These are phyloP conservation scores for Helicoverpa zea DNA, from an alignment of 1,140 invertebrate species.

Conservation along the genomic window DNA sequence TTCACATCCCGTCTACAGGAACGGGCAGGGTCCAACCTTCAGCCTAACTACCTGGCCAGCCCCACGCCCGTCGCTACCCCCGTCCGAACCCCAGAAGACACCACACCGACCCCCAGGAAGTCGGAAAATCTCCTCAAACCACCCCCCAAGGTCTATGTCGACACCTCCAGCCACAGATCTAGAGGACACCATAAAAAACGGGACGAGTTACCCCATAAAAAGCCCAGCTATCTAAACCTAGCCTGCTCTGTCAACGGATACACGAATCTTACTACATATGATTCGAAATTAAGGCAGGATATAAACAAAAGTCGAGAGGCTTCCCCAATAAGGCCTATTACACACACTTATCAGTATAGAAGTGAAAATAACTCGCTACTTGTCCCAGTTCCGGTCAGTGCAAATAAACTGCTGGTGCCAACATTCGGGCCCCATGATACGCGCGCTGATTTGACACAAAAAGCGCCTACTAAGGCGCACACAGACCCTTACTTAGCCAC, in stretches of 20 bases:
- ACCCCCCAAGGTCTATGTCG: constrained; percentile 77
- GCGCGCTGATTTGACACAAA: constrained; percentile 79
- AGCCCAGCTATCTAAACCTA: constrained; percentile 94
- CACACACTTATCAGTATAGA: constrained; percentile 87
- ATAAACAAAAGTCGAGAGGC: constrained; percentile 90
- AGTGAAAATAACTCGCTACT: constrained; percentile 87
- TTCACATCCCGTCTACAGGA: constrained; percentile 87
- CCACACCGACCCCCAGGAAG: constrained; percentile 73
- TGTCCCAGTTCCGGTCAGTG: constrained; percentile 85
- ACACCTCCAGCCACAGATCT: constrained; percentile 76
- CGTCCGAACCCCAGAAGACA: constrained; percentile 72
- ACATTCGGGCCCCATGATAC: constrained; percentile 83
- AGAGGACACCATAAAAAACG: constrained; percentile 77
- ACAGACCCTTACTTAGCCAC: constrained; percentile 78
- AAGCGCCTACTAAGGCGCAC: constrained; percentile 84
- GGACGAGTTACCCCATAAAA: constrained; percentile 78
- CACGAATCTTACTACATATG: constrained; percentile 94
- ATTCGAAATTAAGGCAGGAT: constrained; percentile 91
- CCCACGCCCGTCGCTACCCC: constrained; percentile 69
- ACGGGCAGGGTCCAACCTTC: constrained; percentile 78
- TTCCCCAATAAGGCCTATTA: constrained; percentile 88
- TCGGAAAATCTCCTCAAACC: constrained; percentile 78
- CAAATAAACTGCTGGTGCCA: constrained; percentile 82
- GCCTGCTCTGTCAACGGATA: constrained; percentile 97
- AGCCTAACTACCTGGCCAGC: constrained; percentile 63